Percentiles rank a stretch among this genome's conserved stretches.
These are phyloP conservation scores for Zeugodacus cucurbitae DNA, from an alignment of 1,140 invertebrate genomes.

Conservation along the genomic window DNA sequence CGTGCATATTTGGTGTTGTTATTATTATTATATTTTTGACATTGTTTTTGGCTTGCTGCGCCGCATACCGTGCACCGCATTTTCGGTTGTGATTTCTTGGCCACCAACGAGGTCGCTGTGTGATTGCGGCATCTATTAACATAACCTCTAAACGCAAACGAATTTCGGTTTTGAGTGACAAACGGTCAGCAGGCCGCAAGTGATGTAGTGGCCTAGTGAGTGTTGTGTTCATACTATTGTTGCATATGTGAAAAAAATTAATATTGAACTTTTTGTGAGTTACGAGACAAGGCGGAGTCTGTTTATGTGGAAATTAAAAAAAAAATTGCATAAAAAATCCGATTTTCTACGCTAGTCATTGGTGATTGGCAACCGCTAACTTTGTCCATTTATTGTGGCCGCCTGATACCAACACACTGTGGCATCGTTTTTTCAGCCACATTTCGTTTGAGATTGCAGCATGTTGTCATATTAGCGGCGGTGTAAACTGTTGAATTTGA, in stretches of 20 bases:
- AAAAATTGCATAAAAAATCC: background rate
- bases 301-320: background rate
- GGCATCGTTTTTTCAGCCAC: background rate
- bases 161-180: background rate
- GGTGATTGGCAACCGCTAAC: background rate
- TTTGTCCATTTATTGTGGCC: background rate
- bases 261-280: background rate
- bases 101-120: background rate
- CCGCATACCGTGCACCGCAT: conserved; percentile 2
- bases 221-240: background rate
- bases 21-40: background rate
- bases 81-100: background rate
- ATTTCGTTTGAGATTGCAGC: background rate
- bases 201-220: background rate
- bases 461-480: too few species aligned
- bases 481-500: too few species aligned
- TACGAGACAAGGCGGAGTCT: background rate
- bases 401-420: background rate
- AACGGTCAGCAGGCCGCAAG: background rate
- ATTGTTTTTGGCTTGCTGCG: background rate
- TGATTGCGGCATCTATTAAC: background rate
- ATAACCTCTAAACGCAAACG: background rate
- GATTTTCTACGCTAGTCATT: background rate
- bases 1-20: background rate
- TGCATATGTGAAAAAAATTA: background rate